Evolutionary conservation across 1,140 invertebrate species (phyloP), one percentile per base, ranked within the genome.

Genomic region (Euwallacea fornicatus): DNA sequence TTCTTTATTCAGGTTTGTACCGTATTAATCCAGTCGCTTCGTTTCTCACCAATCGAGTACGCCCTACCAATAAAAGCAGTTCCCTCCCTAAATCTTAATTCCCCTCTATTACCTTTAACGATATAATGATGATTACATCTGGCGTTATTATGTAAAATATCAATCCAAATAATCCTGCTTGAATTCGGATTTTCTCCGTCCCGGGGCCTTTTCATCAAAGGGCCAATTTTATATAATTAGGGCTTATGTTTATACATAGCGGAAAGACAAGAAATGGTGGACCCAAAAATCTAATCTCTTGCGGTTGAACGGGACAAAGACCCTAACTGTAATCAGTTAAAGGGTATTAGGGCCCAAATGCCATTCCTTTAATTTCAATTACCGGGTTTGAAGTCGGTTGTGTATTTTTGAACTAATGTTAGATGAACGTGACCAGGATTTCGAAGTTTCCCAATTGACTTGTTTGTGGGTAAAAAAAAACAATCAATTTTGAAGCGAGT

Each of bases 271-370:
- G 21, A 33, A 33, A 33, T 33, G 21, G 21, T 33, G 21, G 21
- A n/a, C 15, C 47, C 64, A 8, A 56, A 66, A 66, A 56, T 66
- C 64, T 66, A 66, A 66, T 66, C 64, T 66, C 50, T 66, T 66
- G 64, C 50, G 64, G 64, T 56, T 43, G 50, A 66, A 66, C 54
- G 64, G 42, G 42, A 15, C 41, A 54, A 55, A 56, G 64, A 42
- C 64, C 64, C 64, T 66, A 54, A 66, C 64, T 42, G 43, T 66
- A 66, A 66, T 66, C 64, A 66, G 64, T 66, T 66, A 55, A 56
- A 58, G 64, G 44, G 44, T 16, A 33, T 33, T 33, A 33, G 21
- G 11, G 15, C 42, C 21, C 53, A 46, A 56, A 66, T 66, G 21
- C 11, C 15, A 13, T 54, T 56, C 50, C 54, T 55, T 56, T 66